Evolutionary conservation across 2,797 vertebrate genomes (phyloP), one percentile per base, ranked within the genome.

Genomic region (Apodemus agrarius): DNA sequence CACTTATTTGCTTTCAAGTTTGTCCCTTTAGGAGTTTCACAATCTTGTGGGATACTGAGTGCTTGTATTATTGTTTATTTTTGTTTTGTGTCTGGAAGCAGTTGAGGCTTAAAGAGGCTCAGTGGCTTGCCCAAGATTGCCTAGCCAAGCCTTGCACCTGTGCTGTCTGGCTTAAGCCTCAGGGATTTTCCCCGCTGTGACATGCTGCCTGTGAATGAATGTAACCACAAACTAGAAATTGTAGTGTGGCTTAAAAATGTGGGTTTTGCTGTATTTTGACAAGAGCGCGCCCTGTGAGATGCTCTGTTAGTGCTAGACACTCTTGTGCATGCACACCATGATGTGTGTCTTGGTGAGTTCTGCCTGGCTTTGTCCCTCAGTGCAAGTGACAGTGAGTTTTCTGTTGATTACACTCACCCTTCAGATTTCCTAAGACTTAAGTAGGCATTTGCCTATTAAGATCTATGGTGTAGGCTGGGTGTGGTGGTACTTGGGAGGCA

Each of bases 1-100:
- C 46, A 95, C 76, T 91, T 89, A 59, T 82, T 46, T 96, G n/a
- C 52, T 90, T 93, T 96, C 88, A 49, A 2, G 26, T 74, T 93
- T 96, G 57, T 95, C 61, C 40, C 46, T 90, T 92, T 96, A 94
- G 22, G 43, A 75, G 63, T 96, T 97, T 82, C 3, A 83, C 65
- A 93, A 54, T 74, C 9, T 96, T 96, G 12, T 67, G 59, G 80
- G 37, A 49, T 80, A 82, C 43, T 75, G 90, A 75, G 90, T 34
- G 11, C 54, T 92, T 92, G 37, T 86, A 76, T 86, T 97, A 90
- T 95, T 95, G 59, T 84, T 97, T 96, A 90, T 90, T 94, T 96
- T 96, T 92, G 6, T 94, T 96, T 93, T 98, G 74, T 94, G 93
- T 95, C 89, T 34, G 92, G 88, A 93, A 96, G 84, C 43, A 89